A percentile compares a stretch with the other conserved stretches of the same genome.
Conservation (phyloP, 2,113 vertebrate species). For the Zootoca vivipara region DNA sequence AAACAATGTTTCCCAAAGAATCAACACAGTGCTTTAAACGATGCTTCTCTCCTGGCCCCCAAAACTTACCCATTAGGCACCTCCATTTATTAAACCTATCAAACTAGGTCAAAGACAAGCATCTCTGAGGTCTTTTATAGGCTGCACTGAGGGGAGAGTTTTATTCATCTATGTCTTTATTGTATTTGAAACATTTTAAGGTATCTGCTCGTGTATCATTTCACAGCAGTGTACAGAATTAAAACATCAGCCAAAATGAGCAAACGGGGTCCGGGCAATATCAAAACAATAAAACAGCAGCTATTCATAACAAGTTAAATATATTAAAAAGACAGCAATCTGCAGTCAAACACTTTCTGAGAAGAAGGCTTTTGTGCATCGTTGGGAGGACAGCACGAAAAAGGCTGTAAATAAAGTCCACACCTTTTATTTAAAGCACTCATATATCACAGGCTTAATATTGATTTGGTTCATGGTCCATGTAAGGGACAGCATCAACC, state of each 20-base stretch:
- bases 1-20: constrained; percentile 20
- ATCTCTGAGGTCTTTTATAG: background rate
- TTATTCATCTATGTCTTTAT: background rate
- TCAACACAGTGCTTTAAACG: background rate
- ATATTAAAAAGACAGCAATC: background rate
- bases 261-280: background rate
- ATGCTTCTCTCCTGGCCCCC: background rate
- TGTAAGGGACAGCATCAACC: no score
- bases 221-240: background rate
- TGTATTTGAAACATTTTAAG: background rate
- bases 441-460: no score
- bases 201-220: background rate
- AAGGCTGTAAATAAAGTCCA: no score
- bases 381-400: background rate
- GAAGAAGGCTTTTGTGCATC: background rate
- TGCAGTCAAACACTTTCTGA: background rate
- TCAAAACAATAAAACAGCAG: background rate
- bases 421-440: no score
- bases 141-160: background rate
- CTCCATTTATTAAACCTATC: background rate
- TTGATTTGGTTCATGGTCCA: no score
- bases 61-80: background rate
- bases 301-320: background rate
- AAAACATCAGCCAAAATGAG: background rate
- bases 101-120: background rate